Conservation (phyloP, 1,140 invertebrate genomes). For the Thaumetopoea pityocampa region DNA sequence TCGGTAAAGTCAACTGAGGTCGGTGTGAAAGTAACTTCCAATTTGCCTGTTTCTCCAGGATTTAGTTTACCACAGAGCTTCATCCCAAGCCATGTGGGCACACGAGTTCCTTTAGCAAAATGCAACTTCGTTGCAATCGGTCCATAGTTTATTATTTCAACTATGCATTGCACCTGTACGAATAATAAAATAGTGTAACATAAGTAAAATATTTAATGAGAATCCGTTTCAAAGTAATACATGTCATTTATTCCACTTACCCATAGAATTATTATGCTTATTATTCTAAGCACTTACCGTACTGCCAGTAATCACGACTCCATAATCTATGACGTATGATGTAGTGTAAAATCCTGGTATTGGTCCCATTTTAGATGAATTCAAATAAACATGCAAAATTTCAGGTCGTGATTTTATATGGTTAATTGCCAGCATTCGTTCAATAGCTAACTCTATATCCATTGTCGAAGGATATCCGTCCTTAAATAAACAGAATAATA, state of each 20-base stretch:
- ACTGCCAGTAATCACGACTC: constrained; percentile 59
- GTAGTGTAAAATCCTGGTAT: constrained; percentile 53
- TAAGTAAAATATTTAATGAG: no score
- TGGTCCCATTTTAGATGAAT: constrained; percentile 34
- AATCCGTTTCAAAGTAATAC: no score
- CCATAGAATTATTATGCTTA: no score
- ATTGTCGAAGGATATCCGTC: constrained; percentile 52
- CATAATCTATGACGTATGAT: constrained; percentile 59
- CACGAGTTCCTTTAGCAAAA: constrained; percentile 41
- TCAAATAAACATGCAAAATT: constrained; percentile 32
- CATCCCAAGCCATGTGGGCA: constrained; percentile 45
- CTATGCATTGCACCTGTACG: constrained; percentile 49
- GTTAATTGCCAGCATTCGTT: constrained; percentile 48
- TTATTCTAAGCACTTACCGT: constrained; percentile 38
- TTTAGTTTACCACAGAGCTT: constrained; percentile 56
- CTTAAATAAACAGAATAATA: constrained; percentile 38
- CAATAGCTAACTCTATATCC: constrained; percentile 63
- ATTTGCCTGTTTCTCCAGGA: constrained; percentile 51
- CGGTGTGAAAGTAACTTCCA: constrained; percentile 53
- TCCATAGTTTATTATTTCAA: constrained; percentile 63
- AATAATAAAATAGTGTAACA: no score
- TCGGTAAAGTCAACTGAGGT: constrained; percentile 46
- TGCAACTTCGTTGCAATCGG: constrained; percentile 51
- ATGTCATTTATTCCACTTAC: no score
- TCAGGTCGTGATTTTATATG: constrained; percentile 49